Evolutionary conservation across 2,113 vertebrate species (phyloP).

Genomic region (Psophia crepitans): DNA sequence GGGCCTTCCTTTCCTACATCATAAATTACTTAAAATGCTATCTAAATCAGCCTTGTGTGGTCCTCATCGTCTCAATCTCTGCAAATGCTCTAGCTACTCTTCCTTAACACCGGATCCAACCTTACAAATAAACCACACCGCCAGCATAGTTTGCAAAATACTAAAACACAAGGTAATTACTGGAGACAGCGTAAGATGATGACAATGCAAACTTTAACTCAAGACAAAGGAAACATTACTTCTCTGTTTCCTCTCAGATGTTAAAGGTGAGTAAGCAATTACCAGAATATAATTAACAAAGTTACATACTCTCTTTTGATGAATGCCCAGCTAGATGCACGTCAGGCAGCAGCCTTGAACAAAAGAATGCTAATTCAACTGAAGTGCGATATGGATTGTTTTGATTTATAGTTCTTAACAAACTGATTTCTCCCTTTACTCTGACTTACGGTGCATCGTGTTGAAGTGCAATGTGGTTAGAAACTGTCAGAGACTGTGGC

Average conservation of each 20-base stretch:
- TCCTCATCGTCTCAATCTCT: not conserved
- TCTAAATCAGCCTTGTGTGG: not conserved
- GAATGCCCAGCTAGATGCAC: not conserved
- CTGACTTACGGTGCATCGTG: not conserved
- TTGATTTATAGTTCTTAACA: slow-evolving; percentile 21
- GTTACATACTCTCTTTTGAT: not conserved
- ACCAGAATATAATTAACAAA: slow-evolving; percentile 45
- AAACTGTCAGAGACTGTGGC: not conserved
- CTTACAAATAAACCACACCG: not conserved
- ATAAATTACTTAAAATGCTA: not conserved
- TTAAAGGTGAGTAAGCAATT: slow-evolving; percentile 47
- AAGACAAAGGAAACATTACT: slow-evolving; percentile 24
- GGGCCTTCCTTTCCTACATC: not conserved
- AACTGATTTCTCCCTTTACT: not conserved
- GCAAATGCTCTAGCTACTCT: not conserved
- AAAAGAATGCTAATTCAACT: slow-evolving; percentile 36
- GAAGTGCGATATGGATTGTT: not conserved
- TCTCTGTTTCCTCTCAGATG: not conserved
- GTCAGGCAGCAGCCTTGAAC: not conserved
- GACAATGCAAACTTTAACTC: not conserved
- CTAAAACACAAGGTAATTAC: slow-evolving; percentile 19
- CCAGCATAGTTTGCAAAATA: not conserved
- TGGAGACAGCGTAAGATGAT: not conserved
- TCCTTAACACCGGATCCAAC: not conserved
- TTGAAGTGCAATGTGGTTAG: slow-evolving; percentile 38